Conservation (phyloP, 2,888 invertebrate genomes). For the Eupithecia subfuscata region DNA sequence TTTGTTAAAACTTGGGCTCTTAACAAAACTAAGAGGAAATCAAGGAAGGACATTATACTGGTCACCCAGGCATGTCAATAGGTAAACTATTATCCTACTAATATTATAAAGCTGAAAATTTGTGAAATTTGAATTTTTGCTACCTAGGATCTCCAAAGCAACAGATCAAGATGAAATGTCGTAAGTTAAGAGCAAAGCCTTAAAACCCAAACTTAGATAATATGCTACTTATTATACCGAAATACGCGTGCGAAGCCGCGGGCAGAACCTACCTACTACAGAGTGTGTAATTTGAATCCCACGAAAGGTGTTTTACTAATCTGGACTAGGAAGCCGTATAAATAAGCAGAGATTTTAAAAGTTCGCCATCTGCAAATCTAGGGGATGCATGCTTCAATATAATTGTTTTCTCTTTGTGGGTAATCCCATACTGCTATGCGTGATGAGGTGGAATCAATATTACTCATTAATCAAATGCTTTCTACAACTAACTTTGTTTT, state of each 20-base stretch:
- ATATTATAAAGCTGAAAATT: too few species aligned
- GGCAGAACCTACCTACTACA: too few species aligned
- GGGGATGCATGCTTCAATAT: constrained; percentile 53
- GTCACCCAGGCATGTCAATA: neutral
- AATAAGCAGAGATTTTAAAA: constrained; percentile 52
- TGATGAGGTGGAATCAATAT: neutral
- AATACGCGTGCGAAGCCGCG: too few species aligned
- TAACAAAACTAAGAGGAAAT: neutral
- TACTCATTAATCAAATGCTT: too few species aligned
- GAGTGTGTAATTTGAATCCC: constrained; percentile 41
- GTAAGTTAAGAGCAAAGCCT: too few species aligned
- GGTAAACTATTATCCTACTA: too few species aligned
- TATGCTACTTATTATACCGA: too few species aligned
- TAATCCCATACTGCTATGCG: neutral
- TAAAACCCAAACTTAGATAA: too few species aligned
- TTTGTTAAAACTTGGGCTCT: neutral
- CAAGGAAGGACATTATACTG: neutral
- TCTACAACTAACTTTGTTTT: too few species aligned
- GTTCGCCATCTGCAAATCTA: constrained; percentile 54
- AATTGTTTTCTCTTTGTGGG: constrained; percentile 17
- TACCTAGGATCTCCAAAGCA: too few species aligned
- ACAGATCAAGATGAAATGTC: too few species aligned
- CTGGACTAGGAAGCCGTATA: constrained; percentile 60
- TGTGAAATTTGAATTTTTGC: too few species aligned
- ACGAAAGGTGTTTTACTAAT: constrained; percentile 53